Evolutionary conservation across 2,113 vertebrate genomes (phyloP).

Genomic region (Odontophorus gujanensis): DNA sequence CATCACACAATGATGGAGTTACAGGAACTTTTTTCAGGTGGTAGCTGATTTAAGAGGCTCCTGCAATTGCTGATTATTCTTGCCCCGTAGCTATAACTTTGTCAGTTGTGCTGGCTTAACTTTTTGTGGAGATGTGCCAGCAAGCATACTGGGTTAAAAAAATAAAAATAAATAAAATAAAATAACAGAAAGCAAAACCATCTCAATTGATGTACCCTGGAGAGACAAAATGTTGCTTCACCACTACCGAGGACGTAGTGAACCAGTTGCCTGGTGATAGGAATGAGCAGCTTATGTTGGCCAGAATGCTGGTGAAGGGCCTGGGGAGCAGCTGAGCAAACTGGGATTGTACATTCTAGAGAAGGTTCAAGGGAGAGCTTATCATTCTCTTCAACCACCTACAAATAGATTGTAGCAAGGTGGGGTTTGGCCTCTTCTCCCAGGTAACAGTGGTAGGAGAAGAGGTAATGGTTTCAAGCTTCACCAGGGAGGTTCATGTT

Average conservation of each 20-base stretch:
- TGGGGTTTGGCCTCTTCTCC: too few relatives aligned
- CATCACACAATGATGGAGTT: constrained; percentile 50
- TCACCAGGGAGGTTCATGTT: too few relatives aligned
- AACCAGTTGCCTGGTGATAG: background rate
- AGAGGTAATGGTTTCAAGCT: too few relatives aligned
- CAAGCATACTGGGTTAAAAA: background rate
- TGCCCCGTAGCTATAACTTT: background rate
- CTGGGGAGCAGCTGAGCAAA: too few relatives aligned
- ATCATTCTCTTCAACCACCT: too few relatives aligned
- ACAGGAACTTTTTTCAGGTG: constrained; percentile 46
- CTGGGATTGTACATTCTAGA: too few relatives aligned
- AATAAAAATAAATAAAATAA: background rate
- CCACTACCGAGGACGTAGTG: background rate
- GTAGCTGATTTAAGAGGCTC: constrained; percentile 29
- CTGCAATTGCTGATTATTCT: background rate
- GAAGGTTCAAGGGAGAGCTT: too few relatives aligned
- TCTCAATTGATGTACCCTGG: background rate
- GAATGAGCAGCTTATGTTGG: background rate
- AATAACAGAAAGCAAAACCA: background rate
- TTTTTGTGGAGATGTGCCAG: background rate
- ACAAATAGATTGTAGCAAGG: too few relatives aligned
- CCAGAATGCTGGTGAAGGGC: too few relatives aligned
- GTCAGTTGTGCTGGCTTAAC: background rate
- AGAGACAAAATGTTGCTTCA: background rate
- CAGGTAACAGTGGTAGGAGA: too few relatives aligned